Evolutionary conservation across 2,797 vertebrate genomes (phyloP), one percentile per base, ranked within the genome.

Genomic region (Danio tinwini): DNA sequence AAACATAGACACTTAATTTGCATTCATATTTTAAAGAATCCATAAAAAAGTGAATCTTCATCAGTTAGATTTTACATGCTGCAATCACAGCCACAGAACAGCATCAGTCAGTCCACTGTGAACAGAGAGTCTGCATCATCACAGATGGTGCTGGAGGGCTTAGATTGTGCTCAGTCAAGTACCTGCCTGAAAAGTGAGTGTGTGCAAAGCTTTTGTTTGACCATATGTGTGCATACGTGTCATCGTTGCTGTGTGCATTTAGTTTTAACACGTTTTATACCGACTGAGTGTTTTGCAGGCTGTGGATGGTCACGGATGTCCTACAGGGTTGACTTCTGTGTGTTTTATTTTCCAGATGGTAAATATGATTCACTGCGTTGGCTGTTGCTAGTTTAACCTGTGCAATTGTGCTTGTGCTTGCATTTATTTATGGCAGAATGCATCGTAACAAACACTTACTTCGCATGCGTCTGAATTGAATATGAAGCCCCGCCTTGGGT

Each of bases 71-170:
- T 75, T 63, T 39, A 1, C 52, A 62, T 72, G 68, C 56, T 74
- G 73, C 76, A 77, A 74, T 74, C 53, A 76, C 62, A 69, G 42
- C 39, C 68, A 80, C 47, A 53, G 65, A 29, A 59, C 17, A 58
- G 17, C 29, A 29, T 29, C 29, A 61, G 29, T 68, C 50, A 16
- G 19, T 50, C 42, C 74, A 65, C 21, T 76, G 7, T 40, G 59
- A 69, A 62, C n/a, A 70, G 39, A 70, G 67, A 39, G 44, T 58
- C 67, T 61, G 42, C 55, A 37, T 81, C 44, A 50, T 78, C 80
- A 77, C 80, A 84, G 77, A 80, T 78, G 82, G 74, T 71, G 37
- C 76, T 77, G 71, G 40, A 84, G n/a, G 21, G 61, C 65, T 63
- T 58, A 74, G 72, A 73, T 61, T 81, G 42, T 6, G 12, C 39